Base-by-base conservation (phyloP, 2,888 invertebrate species). In the Sminthurinus aureus region DNA sequence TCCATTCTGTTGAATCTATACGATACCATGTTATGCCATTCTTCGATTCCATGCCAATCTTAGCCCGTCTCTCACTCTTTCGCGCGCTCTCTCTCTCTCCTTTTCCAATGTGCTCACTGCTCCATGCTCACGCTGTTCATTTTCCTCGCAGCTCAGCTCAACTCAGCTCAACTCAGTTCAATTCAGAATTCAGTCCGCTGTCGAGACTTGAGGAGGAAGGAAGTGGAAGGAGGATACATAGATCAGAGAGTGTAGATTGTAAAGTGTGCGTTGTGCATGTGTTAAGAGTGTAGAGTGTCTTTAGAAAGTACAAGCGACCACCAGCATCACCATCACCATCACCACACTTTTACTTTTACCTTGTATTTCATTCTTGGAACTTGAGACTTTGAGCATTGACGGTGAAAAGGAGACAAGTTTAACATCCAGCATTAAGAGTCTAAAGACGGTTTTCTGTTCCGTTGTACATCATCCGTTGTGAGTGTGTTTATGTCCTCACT, bases 121-220 rank as follows among this genome's bases (percentile, higher is more conserved):
- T 71, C 71, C 13, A n/a, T 20, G 71, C n/a, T 15, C 69, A 2
- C 18, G 58, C 18, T 58, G 4, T 13, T 58, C 58, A 13, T 69
- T 24, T 69, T 9, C 69, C n/a, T 69, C 69, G n/a, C 58, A 58
- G 58, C 69, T 69, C 69, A 69, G 18, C 18, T 2, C 58, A 13
- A 12, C 69, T 69, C n/a, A n/a, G 69, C 24, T 38, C 38, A 38
- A 38, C 3, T 38, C 38, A 38, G 8, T 11, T 75, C 38, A 20
- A 0, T 76, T 58, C n/a, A n/a, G 26, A 52, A 20, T 38, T 18
- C 81, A 81, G 81, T 81, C 58, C 38, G 81, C 75, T 81, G 58
- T 64, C n/a, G 75, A 81, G 81, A 64, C 81, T 81, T 81, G 81
- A 81, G 74, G 73, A 81, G 81, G 80, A 80, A 80, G 80, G 74